Evolutionary conservation across 2,888 invertebrate species (phyloP).

Genomic region (Pecten maximus): DNA sequence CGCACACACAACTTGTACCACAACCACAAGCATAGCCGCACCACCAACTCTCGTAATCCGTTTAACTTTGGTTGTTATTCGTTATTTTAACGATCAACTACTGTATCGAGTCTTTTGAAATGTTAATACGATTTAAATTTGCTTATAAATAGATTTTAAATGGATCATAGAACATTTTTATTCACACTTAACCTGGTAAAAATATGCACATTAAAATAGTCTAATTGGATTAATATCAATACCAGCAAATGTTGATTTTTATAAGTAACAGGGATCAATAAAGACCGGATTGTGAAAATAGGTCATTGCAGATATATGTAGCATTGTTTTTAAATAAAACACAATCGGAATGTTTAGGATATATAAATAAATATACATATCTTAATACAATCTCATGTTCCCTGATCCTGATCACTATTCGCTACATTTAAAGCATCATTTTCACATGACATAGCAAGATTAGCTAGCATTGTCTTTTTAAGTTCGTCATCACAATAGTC

Average conservation of each 20-base stretch:
- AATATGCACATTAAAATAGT: not conserved
- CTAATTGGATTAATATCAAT: not conserved
- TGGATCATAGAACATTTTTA: not conserved
- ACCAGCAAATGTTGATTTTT: not conserved
- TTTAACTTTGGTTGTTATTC: not conserved
- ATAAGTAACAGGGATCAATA: not conserved
- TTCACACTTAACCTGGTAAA: not conserved
- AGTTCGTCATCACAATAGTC: not conserved
- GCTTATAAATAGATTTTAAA: slow-evolving; percentile 17
- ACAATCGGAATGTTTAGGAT: not conserved
- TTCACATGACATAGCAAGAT: not conserved
- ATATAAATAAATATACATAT: not conserved
- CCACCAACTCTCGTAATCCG: not conserved
- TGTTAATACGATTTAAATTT: not conserved
- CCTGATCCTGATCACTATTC: not conserved
- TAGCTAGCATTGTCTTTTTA: not conserved
- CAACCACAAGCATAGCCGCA: not conserved
- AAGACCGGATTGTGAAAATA: not conserved
- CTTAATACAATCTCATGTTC: not conserved
- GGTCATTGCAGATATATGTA: not conserved
- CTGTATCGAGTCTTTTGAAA: not conserved
- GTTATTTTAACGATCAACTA: not conserved
- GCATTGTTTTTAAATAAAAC: not conserved
- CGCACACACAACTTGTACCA: not conserved
- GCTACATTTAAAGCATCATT: not conserved